Base-by-base conservation (phyloP, 2,797 vertebrate species). In the Bufotes viridis region DNA sequence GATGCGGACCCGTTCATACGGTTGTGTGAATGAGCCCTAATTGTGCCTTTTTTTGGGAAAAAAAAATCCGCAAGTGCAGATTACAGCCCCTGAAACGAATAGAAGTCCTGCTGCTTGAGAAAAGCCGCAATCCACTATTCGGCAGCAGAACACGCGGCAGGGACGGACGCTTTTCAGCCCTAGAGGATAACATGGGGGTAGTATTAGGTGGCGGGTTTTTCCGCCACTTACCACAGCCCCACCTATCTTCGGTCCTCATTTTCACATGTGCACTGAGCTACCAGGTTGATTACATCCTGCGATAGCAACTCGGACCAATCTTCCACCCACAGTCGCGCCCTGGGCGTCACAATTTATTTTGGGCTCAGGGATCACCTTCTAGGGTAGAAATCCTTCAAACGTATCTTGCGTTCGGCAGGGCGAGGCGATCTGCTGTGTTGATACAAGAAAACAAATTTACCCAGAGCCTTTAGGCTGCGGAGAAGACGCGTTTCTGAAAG, bases 381-480 rank as follows among this genome's bases (percentile, higher is more conserved):
- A 78, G 53, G 17, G 53, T 58, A n/a, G n/a, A 14, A 57, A 24
- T 55, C 55, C 13, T 78, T 20, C 6, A 15, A 8, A 79, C 57
- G 63, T 63, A 14, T 42, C 22, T 14, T 51, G 2, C 5, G n/a
- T 42, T 3, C 0, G 15, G 55, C 51, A 80, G 78, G 78, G 63
- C 72, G 85, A 53, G 34, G 61, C 42, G n/a, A 57, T 22, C 7
- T 70, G 51, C 69, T 7, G 11, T 86, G 53, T 86, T 86, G 63
- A 57, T 63, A 79, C 61, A 79, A 58, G 65, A 69, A 72, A 72
- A 60, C 74, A 20, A 51, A 79, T 53, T 86, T 79, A 69, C 78
- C 18, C 51, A 65, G 24, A 26, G 51, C 70, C n/a, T 29, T 11
- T 49, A 24, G 29, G 81, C 69, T 34, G 15, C 7, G 3, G 26